Evolutionary conservation across 2,797 vertebrate species (phyloP).

Genomic region (Ceryle rudis): DNA sequence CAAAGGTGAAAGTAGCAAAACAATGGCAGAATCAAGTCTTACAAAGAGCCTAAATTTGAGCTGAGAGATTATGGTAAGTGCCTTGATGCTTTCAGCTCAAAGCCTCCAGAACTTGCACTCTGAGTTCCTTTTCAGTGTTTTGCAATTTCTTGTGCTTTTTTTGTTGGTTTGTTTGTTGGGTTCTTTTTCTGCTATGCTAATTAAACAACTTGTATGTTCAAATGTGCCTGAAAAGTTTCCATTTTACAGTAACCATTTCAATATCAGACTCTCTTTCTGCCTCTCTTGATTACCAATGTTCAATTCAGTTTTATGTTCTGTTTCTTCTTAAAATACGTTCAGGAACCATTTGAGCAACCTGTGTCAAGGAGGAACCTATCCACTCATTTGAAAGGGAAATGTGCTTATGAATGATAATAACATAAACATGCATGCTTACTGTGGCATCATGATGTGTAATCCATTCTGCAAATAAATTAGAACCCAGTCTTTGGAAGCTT

Average conservation of each 20-base stretch:
- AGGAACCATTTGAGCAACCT: slow-evolving; percentile 17
- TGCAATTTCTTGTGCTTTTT: no score
- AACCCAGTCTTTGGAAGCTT: slow-evolving; percentile 71
- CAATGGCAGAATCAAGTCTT: background rate
- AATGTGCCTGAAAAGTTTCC: background rate
- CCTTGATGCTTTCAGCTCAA: background rate
- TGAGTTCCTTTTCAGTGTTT: background rate
- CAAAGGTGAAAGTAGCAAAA: background rate
- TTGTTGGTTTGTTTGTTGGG: no score
- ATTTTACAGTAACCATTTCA: background rate
- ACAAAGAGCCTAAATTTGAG: background rate
- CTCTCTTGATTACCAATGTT: background rate
- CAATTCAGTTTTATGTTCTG: background rate
- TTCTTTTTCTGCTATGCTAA: background rate
- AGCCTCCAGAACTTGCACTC: background rate
- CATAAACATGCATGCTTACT: slow-evolving; percentile 46
- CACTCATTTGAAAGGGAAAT: slow-evolving; percentile 36
- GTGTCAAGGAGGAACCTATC: slow-evolving; percentile 4
- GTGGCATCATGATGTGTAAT: slow-evolving; percentile 57
- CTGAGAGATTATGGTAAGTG: background rate
- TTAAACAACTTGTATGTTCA: background rate
- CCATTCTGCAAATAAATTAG: slow-evolving; percentile 66
- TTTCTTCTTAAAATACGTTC: slow-evolving; percentile 31
- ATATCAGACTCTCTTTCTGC: background rate
- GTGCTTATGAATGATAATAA: slow-evolving; percentile 64